Conservation (phyloP, 2,797 vertebrate species). For the Decapterus maruadsi region DNA sequence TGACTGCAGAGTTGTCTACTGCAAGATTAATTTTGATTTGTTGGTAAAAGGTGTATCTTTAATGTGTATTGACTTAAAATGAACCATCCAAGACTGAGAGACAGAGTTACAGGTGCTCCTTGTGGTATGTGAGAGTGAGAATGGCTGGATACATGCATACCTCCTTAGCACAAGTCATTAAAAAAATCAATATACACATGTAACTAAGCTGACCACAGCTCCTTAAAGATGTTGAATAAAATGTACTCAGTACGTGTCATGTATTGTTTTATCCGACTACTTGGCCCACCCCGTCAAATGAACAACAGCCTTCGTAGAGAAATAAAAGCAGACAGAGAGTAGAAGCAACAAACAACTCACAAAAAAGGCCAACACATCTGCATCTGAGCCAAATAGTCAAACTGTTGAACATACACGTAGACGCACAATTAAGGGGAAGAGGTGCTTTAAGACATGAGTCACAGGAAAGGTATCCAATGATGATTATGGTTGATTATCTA, state of each 20-base stretch:
- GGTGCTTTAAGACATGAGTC: conserved; percentile 8
- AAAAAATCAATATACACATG: not conserved
- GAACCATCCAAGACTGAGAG: not conserved
- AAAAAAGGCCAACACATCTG: conserved; percentile 69
- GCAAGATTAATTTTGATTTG: not conserved
- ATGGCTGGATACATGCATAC: conserved; percentile 16
- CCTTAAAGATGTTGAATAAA: not conserved
- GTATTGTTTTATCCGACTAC: conserved; percentile 50
- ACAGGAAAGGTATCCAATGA: conserved; percentile 35
- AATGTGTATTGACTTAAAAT: not conserved
- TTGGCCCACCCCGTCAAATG: conserved; percentile 48
- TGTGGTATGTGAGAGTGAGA: conserved; percentile 1
- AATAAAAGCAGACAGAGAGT: conserved; percentile 49
- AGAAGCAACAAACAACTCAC: conserved; percentile 60
- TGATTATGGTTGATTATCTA: conserved; percentile 28
- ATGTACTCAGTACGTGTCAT: conserved; percentile 5
- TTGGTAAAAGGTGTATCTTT: not conserved
- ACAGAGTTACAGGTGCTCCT: not conserved
- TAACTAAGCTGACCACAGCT: not conserved
- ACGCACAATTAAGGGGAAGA: conserved; percentile 26
- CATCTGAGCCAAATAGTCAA: conserved; percentile 46
- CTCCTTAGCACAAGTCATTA: not conserved
- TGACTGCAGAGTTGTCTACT: not conserved
- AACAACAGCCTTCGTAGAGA: conserved; percentile 49
- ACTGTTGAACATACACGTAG: conserved; percentile 17